Percentiles rank a stretch among this genome's conserved stretches.
phyloP scores from a whole-genome alignment of 2,113 vertebrate species.

The Pholis gunnellus region DNA sequence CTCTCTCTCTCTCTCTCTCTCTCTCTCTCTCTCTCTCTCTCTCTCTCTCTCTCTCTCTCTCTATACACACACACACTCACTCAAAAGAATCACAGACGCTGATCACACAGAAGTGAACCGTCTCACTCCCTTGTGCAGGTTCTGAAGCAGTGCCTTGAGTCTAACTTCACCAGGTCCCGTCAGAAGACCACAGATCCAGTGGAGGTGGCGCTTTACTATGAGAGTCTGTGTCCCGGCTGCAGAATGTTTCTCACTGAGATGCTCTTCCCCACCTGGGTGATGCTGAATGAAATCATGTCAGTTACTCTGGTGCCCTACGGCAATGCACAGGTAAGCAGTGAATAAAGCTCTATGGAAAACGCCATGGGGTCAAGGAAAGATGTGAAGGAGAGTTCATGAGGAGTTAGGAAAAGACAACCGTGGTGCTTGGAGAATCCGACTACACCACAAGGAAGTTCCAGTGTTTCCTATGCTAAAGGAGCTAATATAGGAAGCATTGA shows the following conservation, averaged over 20 bases:
- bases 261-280: conserved; percentile 87
- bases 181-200: not conserved
- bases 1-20: not conserved
- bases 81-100: not conserved
- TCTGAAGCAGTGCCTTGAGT: conserved; percentile 71
- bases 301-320: conserved; percentile 91
- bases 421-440: too few relatives aligned
- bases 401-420: too few relatives aligned
- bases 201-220: conserved; percentile 88
- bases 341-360: not conserved
- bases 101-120: not conserved
- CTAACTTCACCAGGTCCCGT: conserved; percentile 61
- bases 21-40: not conserved
- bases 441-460: too few relatives aligned
- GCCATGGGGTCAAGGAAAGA: too few relatives aligned
- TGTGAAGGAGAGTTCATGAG: too few relatives aligned
- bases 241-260: conserved; percentile 72
- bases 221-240: conserved; percentile 89
- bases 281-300: conserved; percentile 83
- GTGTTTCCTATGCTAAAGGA: too few relatives aligned
- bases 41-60: not conserved
- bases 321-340: conserved; percentile 86
- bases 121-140: conserved; percentile 71
- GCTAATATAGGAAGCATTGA: too few relatives aligned
- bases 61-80: not conserved